Base-by-base conservation (phyloP, 2,797 vertebrate genomes). In the Rhynchotus rufescens region DNA sequence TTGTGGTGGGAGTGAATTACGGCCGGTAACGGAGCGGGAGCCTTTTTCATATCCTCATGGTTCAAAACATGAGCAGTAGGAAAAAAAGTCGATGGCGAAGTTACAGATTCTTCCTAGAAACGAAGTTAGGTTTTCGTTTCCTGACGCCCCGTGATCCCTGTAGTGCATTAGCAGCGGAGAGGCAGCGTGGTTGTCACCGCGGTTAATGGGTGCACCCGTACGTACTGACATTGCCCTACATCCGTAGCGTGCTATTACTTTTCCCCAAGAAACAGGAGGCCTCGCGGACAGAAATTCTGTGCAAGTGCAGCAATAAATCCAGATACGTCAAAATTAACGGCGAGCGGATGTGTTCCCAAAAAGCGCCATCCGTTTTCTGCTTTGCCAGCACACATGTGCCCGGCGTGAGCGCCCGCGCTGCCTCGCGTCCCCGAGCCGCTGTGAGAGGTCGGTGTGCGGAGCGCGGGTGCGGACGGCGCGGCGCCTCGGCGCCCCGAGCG, bases 121-220 rank as follows among this genome's bases (percentile, higher is more conserved):
- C 2, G 3, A 38, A 3, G 2, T 0, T 4, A 34, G 56, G 44
- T 52, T 76, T 81, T 7, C 34, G 36, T 45, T 30, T 49, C 21
- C n/a, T 42, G 12, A 49, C 45, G 61, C 36, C 1, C 12, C 1
- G 0, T 0, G 12, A 3, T 22, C 32, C 45, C 49, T 59, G 7
- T 47, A 83, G 65, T 44, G 3, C 4, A 1, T 16, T 15, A 51
- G 10, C 20, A 1, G 54, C 45, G 66, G 94, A 91, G 92, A 61
- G 92, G 85, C 92, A 36, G 16, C 6, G 85, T 26, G 32, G 78
- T 88, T 75, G n/a, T 57, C 30, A 15, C 8, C 45, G 85, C 80
- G 66, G 76, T 56, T 13, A 0, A 14, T 15, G 49, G 3, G 23
- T 44, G 0, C 15, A 3, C 51, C 1, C 12, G 16, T 44, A 1